Conservation (phyloP, 2,113 vertebrate genomes). For the Apaloderma vittatum region DNA sequence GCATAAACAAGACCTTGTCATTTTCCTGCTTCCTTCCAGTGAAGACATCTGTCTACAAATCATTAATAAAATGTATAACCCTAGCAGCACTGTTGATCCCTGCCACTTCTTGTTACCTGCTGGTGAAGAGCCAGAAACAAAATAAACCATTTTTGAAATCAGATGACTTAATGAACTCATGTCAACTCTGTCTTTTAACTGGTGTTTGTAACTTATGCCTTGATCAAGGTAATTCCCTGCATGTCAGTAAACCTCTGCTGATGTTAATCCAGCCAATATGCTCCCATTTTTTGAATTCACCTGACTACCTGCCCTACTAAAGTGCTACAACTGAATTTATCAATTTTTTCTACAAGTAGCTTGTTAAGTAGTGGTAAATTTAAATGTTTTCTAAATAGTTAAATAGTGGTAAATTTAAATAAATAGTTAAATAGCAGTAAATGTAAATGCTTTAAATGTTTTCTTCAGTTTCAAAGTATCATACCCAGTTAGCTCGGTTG, state of each 20-base stretch:
- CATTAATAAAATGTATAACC: not conserved
- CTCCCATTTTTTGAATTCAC: not conserved
- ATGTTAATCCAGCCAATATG: not conserved
- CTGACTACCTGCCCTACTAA: not conserved
- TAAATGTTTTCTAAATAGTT: not conserved
- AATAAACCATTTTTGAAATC: not conserved
- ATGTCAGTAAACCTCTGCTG: not conserved
- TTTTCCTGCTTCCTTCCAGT: not conserved
- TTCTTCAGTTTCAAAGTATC: not conserved
- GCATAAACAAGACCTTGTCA: not conserved
- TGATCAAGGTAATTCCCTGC: not conserved
- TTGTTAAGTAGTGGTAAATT: not conserved
- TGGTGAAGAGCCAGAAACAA: not conserved
- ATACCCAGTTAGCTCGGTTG: too few species aligned
- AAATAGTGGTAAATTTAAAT: not conserved
- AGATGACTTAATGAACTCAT: not conserved
- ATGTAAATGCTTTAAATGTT: not conserved
- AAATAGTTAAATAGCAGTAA: not conserved
- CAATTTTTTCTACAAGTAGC: not conserved
- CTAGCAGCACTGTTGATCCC: not conserved
- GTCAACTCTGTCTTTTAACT: not conserved
- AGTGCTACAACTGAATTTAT: not conserved
- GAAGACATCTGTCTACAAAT: not conserved
- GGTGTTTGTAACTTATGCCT: not conserved
- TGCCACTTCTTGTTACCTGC: not conserved